A percentile compares a stretch with the other conserved stretches of the same genome.
Conservation (phyloP, 2,888 invertebrate species). For the Vannuccia rotundouncinata region DNA sequence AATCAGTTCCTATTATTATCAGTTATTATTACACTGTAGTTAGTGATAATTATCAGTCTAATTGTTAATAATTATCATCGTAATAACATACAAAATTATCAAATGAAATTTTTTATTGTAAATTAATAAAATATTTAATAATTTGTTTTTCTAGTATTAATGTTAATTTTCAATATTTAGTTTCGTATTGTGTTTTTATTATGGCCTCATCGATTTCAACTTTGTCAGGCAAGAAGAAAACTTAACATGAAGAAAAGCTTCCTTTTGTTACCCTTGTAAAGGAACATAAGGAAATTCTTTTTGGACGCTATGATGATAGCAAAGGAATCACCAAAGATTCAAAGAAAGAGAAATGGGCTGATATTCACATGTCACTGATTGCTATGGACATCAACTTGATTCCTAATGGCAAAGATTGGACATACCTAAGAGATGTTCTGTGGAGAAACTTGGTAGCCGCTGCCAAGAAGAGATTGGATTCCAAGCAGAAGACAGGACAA, state of each 20-base stretch:
- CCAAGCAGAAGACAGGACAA: conserved; percentile 5
- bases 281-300: not conserved
- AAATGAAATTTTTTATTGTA: too few species aligned
- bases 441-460: not conserved
- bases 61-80: too few species aligned
- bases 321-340: not conserved
- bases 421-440: not conserved
- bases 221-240: not conserved
- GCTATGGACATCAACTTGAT: not conserved
- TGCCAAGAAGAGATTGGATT: not conserved
- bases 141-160: too few species aligned
- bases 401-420: not conserved
- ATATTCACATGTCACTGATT: not conserved
- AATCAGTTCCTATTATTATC: too few species aligned
- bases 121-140: too few species aligned
- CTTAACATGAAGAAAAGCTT: not conserved
- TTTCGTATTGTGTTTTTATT: too few species aligned
- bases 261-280: not conserved
- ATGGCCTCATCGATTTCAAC: too few species aligned
- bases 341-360: not conserved
- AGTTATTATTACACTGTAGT: too few species aligned
- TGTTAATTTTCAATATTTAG: too few species aligned
- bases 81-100: too few species aligned
- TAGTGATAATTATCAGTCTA: too few species aligned
- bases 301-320: conserved; percentile 10